Percentiles rank a stretch among this genome's conserved stretches.
These are phyloP conservation scores for Andrena marginata DNA, from an alignment of 2,888 invertebrate species.

Conservation along the genomic window DNA sequence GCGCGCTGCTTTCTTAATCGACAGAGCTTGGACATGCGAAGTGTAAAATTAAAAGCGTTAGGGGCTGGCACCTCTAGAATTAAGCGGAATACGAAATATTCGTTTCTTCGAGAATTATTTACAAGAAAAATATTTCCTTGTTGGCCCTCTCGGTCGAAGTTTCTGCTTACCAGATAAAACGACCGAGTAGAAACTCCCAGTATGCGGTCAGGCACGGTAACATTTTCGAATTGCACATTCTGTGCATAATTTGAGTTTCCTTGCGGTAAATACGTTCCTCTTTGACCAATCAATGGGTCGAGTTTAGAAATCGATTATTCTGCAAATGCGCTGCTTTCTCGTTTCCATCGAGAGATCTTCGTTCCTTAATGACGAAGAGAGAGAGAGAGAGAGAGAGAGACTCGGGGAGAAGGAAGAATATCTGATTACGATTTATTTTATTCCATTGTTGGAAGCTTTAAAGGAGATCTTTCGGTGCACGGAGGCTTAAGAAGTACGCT, in stretches of 20 bases:
- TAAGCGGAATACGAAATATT: too few species aligned
- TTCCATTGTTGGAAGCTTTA: conserved; percentile 18
- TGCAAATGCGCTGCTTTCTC: background rate
- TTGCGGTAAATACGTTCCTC: background rate
- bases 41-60: background rate
- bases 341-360: background rate
- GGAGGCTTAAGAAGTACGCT: conserved; percentile 22
- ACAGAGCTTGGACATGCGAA: background rate
- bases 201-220: background rate
- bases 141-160: background rate
- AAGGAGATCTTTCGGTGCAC: conserved; percentile 1
- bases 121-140: background rate
- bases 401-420: background rate
- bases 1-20: background rate
- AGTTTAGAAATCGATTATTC: background rate
- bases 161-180: background rate
- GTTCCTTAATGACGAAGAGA: background rate
- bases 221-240: background rate
- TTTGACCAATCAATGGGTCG: background rate
- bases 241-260: background rate
- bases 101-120: background rate
- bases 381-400: background rate
- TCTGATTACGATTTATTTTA: conserved; percentile 43
- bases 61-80: background rate
- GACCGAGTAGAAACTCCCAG: background rate